Base-by-base conservation (phyloP, 2,797 vertebrate species). In the Pampus argenteus region DNA sequence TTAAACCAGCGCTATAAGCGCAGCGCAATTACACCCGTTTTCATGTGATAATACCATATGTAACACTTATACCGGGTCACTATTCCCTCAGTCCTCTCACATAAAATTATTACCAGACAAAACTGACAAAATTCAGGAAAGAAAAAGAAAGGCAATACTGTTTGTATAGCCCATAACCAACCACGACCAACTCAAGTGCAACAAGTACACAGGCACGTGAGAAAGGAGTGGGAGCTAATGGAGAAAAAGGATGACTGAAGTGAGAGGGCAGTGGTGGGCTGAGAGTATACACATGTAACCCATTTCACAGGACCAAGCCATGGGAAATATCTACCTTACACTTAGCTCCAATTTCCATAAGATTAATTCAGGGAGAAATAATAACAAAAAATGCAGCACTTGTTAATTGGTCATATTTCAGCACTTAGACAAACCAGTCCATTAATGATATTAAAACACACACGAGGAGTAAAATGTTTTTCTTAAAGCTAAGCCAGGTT, bases 341-440 rank as follows among this genome's bases (percentile, higher is more conserved):
- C 86, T 74, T 66, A 74, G 74, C 85, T 88, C 68, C 68, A 61
- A 79, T 91, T 92, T 88, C 85, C 82, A 86, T 70, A 52, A 75
- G 77, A 90, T 92, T 89, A 72, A 91, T 90, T 86, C 74, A 29
- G 71, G 73, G 74, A 76, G 81, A 91, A 93, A 93, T 90, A 92
- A 92, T 71, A 91, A 90, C 86, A 92, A 83, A 91, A 91, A 82
- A 72, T 72, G 79, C 69, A 70, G 76, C 74, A 86, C 72, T 83
- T 86, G 83, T 84, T 91, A 92, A 93, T 91, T 90, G 84, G 66
- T 91, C 81, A 74, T 86, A 90, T 93, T 93, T 92, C 88, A 89
- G 54, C 60, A 66, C 81, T 81, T 78, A 74, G 52, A 83, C 71
- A 88, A 82, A 73, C 59, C 51, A 9, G 40, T 68, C 77, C 34